Conservation (phyloP, 2,113 vertebrate genomes). For the Macaca fascicularis region DNA sequence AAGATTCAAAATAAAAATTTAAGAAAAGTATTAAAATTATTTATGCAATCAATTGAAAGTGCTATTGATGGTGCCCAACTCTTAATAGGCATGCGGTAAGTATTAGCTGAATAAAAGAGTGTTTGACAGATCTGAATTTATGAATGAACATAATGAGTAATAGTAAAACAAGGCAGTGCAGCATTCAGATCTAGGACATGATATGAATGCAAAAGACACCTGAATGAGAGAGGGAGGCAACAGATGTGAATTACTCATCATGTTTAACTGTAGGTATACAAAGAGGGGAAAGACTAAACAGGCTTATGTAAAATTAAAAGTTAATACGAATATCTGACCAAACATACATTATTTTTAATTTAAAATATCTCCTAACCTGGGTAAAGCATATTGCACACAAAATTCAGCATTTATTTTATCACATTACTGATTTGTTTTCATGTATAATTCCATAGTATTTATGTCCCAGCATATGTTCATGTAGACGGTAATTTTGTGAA, state of each 20-base stretch:
- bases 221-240: not conserved
- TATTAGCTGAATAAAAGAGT: too few relatives aligned
- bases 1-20: not conserved
- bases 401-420: not conserved
- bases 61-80: not conserved
- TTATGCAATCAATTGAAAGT: not conserved
- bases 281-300: not conserved
- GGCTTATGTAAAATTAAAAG: not conserved
- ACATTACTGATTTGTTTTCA: not conserved
- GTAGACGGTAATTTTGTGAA: not conserved
- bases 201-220: too few relatives aligned
- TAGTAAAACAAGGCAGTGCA: too few relatives aligned
- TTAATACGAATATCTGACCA: not conserved
- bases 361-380: not conserved
- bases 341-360: not conserved
- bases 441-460: too few relatives aligned
- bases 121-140: not conserved
- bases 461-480: accelerated
- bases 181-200: not conserved
- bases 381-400: not conserved
- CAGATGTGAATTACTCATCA: too few relatives aligned
- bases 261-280: not conserved
- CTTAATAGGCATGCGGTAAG: too few relatives aligned
- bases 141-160: not conserved
- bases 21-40: not conserved